phyloP scores from a whole-genome alignment of 2,888 invertebrate species.

The Dryadula phaetusa region DNA sequence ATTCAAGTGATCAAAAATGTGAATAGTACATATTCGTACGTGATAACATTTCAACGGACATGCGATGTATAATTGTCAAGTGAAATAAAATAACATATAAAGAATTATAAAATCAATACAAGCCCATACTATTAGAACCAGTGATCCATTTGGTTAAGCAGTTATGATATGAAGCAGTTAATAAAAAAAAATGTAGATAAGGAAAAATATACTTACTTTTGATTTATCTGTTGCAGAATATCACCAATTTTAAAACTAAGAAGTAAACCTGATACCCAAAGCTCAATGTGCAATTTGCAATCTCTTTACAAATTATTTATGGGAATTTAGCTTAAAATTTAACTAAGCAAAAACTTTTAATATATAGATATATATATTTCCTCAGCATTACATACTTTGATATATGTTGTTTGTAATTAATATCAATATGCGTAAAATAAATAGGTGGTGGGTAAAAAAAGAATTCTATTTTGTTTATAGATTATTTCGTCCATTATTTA shows the following conservation, averaged over 20 bases:
- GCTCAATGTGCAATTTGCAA: slow-evolving; percentile 30
- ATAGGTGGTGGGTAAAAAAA: not conserved
- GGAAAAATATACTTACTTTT: slow-evolving; percentile 40
- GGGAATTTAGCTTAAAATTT: not conserved
- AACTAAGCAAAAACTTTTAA: slow-evolving; percentile 15
- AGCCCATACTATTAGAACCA: not conserved
- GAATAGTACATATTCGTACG: not conserved
- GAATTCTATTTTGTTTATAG: too few species aligned
- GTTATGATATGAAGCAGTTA: slow-evolving; percentile 28
- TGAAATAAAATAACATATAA: not conserved
- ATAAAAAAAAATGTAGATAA: slow-evolving; percentile 27
- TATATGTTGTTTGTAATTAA: not conserved
- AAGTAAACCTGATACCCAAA: slow-evolving; percentile 38
- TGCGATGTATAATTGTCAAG: not conserved
- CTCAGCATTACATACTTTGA: not conserved
- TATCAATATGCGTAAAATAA: not conserved
- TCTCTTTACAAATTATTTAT: slow-evolving; percentile 6
- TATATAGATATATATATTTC: not conserved
- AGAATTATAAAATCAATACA: not conserved
- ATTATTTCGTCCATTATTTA: too few species aligned
- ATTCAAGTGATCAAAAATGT: not conserved
- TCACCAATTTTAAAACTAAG: slow-evolving; percentile 33
- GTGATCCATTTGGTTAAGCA: not conserved
- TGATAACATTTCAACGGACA: not conserved
- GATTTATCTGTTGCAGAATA: slow-evolving; percentile 35